Conservation (phyloP, 1,140 invertebrate genomes). For the Mesaphorura yosii region DNA sequence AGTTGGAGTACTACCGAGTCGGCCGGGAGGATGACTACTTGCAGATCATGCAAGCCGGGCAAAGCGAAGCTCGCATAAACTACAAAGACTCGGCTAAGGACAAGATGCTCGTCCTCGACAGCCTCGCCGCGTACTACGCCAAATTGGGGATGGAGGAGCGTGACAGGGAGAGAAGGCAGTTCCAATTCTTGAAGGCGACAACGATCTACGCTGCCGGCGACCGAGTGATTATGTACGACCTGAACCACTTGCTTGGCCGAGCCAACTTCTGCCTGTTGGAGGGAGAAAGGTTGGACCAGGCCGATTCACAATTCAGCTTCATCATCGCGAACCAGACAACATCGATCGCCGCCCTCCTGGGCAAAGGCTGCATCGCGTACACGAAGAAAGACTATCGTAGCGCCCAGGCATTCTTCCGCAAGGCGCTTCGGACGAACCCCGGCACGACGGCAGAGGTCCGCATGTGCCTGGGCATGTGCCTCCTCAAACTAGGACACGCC, state of each 20-base stretch:
- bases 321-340: slow-evolving; percentile 90
- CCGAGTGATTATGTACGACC: slow-evolving; percentile 99
- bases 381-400: slow-evolving; percentile 87
- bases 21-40: slow-evolving; percentile 85
- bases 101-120: slow-evolving; percentile 91
- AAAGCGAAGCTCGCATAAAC: slow-evolving; percentile 71
- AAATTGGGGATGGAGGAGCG: slow-evolving; percentile 92
- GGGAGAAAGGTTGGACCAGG: slow-evolving; percentile 99
- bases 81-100: slow-evolving; percentile 91
- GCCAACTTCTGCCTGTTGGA: slow-evolving; percentile 97
- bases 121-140: slow-evolving; percentile 95
- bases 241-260: slow-evolving; percentile 92
- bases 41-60: slow-evolving; percentile 77
- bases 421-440: slow-evolving; percentile 88
- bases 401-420: slow-evolving; percentile 94
- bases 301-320: slow-evolving; percentile 99
- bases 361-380: slow-evolving; percentile 95
- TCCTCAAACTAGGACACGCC: slow-evolving; percentile 88
- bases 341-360: slow-evolving; percentile 90
- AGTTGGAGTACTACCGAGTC: slow-evolving; percentile 95
- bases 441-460: slow-evolving; percentile 87
- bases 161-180: slow-evolving; percentile 86
- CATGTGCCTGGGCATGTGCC: slow-evolving; percentile 88
- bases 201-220: slow-evolving; percentile 94
- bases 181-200: slow-evolving; percentile 93